Percentiles rank a stretch among this genome's conserved stretches.
Conservation (phyloP, 2,888 invertebrate genomes). For the Euplexia lucipara region DNA sequence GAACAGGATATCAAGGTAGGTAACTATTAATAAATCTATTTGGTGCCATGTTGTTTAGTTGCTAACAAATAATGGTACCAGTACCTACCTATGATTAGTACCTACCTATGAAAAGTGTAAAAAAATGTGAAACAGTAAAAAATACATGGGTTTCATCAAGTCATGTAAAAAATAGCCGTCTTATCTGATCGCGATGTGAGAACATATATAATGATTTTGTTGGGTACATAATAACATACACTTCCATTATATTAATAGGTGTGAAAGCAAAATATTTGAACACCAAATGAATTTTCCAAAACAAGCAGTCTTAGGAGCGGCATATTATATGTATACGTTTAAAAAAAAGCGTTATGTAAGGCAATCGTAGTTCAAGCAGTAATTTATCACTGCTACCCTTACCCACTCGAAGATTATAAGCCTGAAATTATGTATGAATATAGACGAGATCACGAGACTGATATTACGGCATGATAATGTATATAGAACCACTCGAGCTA, state of each 20-base stretch:
- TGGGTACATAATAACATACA: not conserved
- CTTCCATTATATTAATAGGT: not conserved
- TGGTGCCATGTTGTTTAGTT: constrained; percentile 27
- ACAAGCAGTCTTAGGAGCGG: not conserved
- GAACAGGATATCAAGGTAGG: constrained; percentile 59
- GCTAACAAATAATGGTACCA: constrained; percentile 35
- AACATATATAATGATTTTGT: constrained; percentile 14
- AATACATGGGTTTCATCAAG: constrained; percentile 7
- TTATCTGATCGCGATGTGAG: constrained; percentile 14
- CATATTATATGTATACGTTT: not conserved
- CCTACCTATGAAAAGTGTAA: constrained; percentile 23
- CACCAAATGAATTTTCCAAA: not conserved
- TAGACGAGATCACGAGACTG: constrained; percentile 37
- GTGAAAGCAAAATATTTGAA: not conserved
- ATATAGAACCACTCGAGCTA: constrained; percentile 46
- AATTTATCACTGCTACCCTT: constrained; percentile 24
- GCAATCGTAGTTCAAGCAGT: not conserved
- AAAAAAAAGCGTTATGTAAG: not conserved
- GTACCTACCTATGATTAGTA: constrained; percentile 10
- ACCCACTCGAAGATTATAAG: constrained; percentile 18
- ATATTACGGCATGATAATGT: constrained; percentile 39
- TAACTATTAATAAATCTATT: constrained; percentile 50
- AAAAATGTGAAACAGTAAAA: constrained; percentile 21
- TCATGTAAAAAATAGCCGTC: constrained; percentile 17
- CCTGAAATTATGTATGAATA: constrained; percentile 33